Percentiles rank a stretch among this genome's conserved stretches.
Evolutionary conservation across 2,888 invertebrate genomes (phyloP).

Genomic region (Tethea ocularis): DNA sequence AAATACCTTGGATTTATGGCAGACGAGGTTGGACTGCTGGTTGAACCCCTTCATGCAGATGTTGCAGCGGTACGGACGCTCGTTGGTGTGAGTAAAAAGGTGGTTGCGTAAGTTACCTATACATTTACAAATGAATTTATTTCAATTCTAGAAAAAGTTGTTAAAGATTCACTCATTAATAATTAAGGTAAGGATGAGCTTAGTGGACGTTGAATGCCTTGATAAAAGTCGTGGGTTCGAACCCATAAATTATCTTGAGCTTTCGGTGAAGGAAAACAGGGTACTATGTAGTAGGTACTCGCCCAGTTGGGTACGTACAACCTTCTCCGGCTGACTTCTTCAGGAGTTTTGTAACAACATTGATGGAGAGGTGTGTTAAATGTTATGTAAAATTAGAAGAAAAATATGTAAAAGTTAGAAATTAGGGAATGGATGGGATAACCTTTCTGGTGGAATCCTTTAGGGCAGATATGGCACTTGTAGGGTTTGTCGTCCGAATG

Average conservation of each 20-base stretch:
- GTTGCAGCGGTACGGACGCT: constrained; percentile 90
- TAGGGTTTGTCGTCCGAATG: constrained; percentile 90
- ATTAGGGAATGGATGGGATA: constrained; percentile 16
- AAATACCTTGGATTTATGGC: constrained; percentile 88
- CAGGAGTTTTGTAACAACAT: too few relatives aligned
- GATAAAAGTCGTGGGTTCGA: too few relatives aligned
- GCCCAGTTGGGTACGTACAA: too few relatives aligned
- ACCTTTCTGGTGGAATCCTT: constrained; percentile 93
- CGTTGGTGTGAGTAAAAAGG: constrained; percentile 90
- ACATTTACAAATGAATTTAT: neutral
- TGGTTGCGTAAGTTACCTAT: constrained; percentile 90
- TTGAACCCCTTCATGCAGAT: constrained; percentile 90
- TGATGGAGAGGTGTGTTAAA: neutral
- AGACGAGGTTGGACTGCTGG: constrained; percentile 91
- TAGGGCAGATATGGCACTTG: constrained; percentile 88
- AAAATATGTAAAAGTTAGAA: constrained; percentile 9
- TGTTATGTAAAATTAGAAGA: neutral
- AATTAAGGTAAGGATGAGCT: too few relatives aligned
- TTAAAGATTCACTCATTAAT: too few relatives aligned
- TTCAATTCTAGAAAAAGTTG: too few relatives aligned
- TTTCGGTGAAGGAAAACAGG: too few relatives aligned
- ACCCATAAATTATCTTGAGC: too few relatives aligned
- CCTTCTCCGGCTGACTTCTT: too few relatives aligned
- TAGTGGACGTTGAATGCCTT: too few relatives aligned
- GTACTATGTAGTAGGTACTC: too few relatives aligned